Evolutionary conservation across 2,888 invertebrate species (phyloP), one percentile per base, ranked within the genome.

Genomic region (Lottia scabra): DNA sequence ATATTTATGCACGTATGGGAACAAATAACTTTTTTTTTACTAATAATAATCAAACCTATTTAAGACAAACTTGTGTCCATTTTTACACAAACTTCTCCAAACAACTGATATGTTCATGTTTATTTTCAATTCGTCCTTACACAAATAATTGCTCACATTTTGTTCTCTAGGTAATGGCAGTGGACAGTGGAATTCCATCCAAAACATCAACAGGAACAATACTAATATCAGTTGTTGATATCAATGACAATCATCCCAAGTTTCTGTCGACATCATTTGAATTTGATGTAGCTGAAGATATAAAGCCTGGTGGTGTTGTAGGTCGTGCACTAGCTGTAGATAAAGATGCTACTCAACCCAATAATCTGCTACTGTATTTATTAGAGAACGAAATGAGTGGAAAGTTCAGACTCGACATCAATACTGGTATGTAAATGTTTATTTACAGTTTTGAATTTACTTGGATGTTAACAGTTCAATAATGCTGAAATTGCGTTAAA

Each of bases 341-440:
- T 63, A 62, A 43, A 10, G 80, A 80, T 66, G 76, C 78, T 23
- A 77, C 76, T 6, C 64, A 65, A 27, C 80, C 80, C 30, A 80
- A 80, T 70, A 80, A 79, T 63, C 63, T 74, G 13, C 16, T 80
- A 15, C 62, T 80, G 16, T 80, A 78, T 67, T 69, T 76, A 16
- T 63, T 80, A 30, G 73, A 76, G 46, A 73, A 71, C 43, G 78
- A 80, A 45, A 46, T 76, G 3, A 69, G 70, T 23, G 80, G 80
- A 43, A 80, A 80, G 63, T 80, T 80, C 66, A 67, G 67, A 45
- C 69, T 80, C 2, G 79, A 80, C 64, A 71, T 72, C 6, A 72
- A 67, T 15, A 78, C 81, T 74, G 81, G 81, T 75, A 23, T 0
- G 69, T 15, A 63, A 23, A 38, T 8, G 10, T 30, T 4, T 6